Evolutionary conservation across 2,888 invertebrate genomes (phyloP).

Genomic region (Pteria penguin): DNA sequence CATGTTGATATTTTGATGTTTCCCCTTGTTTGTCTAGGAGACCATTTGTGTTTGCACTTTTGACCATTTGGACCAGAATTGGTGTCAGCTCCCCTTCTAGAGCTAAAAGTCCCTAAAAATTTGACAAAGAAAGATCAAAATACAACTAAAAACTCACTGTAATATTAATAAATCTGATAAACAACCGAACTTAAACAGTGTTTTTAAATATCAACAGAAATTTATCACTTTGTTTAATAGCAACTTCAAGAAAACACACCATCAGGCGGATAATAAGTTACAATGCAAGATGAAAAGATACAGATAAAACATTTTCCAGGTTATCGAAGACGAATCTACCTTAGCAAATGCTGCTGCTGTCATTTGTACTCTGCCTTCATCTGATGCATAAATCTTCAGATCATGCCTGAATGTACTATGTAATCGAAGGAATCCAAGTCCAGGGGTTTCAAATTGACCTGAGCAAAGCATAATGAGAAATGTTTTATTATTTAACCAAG

Average conservation of each 20-base stretch:
- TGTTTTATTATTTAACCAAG: too few relatives aligned
- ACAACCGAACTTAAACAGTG: too few relatives aligned
- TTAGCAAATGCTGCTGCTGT: conserved; percentile 99
- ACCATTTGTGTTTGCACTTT: conserved; percentile 95
- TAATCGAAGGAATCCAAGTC: conserved; percentile 94
- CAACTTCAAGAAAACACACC: too few relatives aligned
- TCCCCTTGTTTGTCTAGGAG: conserved; percentile 98
- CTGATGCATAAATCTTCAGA: conserved; percentile 99
- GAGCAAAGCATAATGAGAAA: too few relatives aligned
- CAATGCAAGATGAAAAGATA: too few relatives aligned
- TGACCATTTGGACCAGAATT: conserved; percentile 99
- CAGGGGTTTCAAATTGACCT: conserved; percentile 94
- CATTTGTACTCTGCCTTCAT: conserved; percentile 99
- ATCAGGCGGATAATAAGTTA: too few relatives aligned
- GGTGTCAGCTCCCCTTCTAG: conserved; percentile 99
- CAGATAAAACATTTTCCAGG: too few relatives aligned
- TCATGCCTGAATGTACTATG: conserved; percentile 99
- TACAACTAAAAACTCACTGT: neutral
- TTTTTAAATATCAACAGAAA: too few relatives aligned
- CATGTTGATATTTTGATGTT: conserved; percentile 81
- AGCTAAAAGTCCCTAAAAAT: conserved; percentile 89
- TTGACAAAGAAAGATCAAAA: neutral
- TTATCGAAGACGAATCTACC: too few relatives aligned
- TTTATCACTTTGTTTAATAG: too few relatives aligned
- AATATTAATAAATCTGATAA: neutral